Evolutionary conservation across 2,888 invertebrate genomes (phyloP).

Genomic region (Hypena proboscidalis): DNA sequence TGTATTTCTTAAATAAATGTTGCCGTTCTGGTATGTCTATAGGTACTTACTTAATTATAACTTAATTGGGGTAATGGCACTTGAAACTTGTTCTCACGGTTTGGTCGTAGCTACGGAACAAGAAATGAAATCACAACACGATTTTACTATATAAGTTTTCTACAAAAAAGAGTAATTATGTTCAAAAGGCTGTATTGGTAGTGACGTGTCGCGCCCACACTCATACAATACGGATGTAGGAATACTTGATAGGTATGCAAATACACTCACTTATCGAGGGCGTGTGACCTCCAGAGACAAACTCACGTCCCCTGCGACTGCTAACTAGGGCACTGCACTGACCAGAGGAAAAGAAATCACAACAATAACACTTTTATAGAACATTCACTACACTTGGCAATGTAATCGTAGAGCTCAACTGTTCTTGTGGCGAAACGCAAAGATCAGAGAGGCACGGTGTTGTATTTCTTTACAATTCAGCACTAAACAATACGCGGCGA

Average conservation of each 20-base stretch:
- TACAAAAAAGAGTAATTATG: constrained; percentile 30
- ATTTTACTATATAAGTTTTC: constrained; percentile 4
- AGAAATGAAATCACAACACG: constrained; percentile 13
- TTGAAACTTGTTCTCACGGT: constrained; percentile 28
- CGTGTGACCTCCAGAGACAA: constrained; percentile 69
- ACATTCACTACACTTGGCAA: constrained; percentile 68
- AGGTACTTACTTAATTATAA: constrained; percentile 25
- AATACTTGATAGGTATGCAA: constrained; percentile 64
- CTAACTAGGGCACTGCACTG: constrained; percentile 75
- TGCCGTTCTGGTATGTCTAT: constrained; percentile 8
- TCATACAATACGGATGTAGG: constrained; percentile 65
- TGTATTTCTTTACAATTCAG: constrained; percentile 62
- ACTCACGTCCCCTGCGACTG: constrained; percentile 65
- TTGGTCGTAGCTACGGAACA: constrained; percentile 7
- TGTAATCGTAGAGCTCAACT: constrained; percentile 65
- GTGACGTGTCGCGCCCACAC: constrained; percentile 82
- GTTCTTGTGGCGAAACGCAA: constrained; percentile 67
- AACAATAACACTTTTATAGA: constrained; percentile 73
- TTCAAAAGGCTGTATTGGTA: constrained; percentile 58
- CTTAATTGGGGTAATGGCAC: constrained; percentile 26
- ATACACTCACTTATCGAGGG: constrained; percentile 76
- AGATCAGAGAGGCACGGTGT: constrained; percentile 77
- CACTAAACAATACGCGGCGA: constrained; percentile 69
- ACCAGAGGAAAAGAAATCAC: constrained; percentile 76
- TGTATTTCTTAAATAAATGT: too few species aligned